These are phyloP conservation scores for Plagodis dolabraria DNA, from an alignment of 2,888 invertebrate species.

Conservation along the genomic window DNA sequence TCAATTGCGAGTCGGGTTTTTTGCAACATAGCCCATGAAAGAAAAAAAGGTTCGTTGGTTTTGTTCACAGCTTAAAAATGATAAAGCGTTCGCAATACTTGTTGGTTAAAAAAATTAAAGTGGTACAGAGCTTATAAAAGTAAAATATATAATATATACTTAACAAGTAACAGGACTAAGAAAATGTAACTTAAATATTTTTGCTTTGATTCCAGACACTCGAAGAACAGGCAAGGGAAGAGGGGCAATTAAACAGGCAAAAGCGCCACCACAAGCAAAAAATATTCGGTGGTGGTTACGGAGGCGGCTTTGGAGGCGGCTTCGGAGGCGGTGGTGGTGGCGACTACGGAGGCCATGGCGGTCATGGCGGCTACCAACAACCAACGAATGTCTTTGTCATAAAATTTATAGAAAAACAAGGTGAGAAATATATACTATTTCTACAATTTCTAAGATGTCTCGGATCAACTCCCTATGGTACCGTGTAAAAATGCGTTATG, in stretches of 20 bases:
- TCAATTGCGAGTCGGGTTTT: no score
- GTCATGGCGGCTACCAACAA: slow-evolving; percentile 44
- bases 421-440: slow-evolving; percentile 16
- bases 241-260: slow-evolving; percentile 39
- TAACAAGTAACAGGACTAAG: no score
- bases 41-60: no score
- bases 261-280: slow-evolving; percentile 60
- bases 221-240: slow-evolving; percentile 64
- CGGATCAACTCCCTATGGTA: no score
- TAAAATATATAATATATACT: no score
- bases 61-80: no score
- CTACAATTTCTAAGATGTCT: no score
- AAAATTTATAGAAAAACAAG: slow-evolving; percentile 59
- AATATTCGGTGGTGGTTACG: slow-evolving; percentile 27
- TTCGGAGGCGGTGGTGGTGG: slow-evolving; percentile 44
- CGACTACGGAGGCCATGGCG: slow-evolving; percentile 42
- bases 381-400: slow-evolving; percentile 57
- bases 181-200: not conserved
- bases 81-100: no score
- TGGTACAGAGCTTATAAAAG: no score
- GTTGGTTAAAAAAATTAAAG: no score
- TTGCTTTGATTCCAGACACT: slow-evolving; percentile 58
- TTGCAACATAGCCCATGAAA: no score
- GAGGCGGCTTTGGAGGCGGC: slow-evolving; percentile 35
- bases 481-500: no score